These are phyloP conservation scores for Porites australiensis DNA, from an alignment of 64 coral and sea anemone genomes.

Conservation along the genomic window DNA sequence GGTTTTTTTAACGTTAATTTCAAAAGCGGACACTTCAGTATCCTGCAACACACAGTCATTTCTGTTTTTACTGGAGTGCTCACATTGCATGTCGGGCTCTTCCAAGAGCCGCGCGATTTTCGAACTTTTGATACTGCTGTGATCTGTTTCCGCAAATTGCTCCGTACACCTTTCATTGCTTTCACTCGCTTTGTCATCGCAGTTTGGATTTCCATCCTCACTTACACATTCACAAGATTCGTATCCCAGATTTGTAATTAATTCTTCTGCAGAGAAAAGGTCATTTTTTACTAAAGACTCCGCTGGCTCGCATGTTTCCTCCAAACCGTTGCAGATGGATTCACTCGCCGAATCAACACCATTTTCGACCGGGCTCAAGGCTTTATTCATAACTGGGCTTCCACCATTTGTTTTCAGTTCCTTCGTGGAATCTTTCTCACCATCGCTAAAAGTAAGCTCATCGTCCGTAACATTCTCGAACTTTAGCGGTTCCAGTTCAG, in stretches of 20 bases:
- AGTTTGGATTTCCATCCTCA: conserved; percentile 9
- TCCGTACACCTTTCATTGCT: conserved; percentile 1
- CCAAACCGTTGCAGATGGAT: background rate
- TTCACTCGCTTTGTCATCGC: background rate
- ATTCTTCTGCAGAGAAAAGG: conserved; percentile 1
- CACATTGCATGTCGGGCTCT: conserved; percentile 89
- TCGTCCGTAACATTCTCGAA: conserved; percentile 97
- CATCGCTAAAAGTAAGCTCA: conserved; percentile 66
- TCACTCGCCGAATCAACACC: background rate
- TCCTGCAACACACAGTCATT: conserved; percentile 34
- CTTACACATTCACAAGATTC: conserved; percentile 47
- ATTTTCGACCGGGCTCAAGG: background rate
- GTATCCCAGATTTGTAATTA: conserved; percentile 20
- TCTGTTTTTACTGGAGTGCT: conserved; percentile 76
- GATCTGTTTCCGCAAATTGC: conserved; percentile 62
- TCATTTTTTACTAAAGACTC: conserved; percentile 23
- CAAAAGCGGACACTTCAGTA: conserved; percentile 1
- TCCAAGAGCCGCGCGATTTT: conserved; percentile 81
- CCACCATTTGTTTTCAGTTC: background rate
- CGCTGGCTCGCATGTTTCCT: conserved; percentile 9
- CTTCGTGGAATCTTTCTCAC: background rate
- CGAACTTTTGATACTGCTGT: conserved; percentile 92
- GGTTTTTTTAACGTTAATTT: background rate
- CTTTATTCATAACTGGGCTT: background rate
- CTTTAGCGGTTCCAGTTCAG: conserved; percentile 59